These are phyloP conservation scores for Nycticryphes semicollaris DNA, from an alignment of 2,113 vertebrate genomes.

Conservation along the genomic window DNA sequence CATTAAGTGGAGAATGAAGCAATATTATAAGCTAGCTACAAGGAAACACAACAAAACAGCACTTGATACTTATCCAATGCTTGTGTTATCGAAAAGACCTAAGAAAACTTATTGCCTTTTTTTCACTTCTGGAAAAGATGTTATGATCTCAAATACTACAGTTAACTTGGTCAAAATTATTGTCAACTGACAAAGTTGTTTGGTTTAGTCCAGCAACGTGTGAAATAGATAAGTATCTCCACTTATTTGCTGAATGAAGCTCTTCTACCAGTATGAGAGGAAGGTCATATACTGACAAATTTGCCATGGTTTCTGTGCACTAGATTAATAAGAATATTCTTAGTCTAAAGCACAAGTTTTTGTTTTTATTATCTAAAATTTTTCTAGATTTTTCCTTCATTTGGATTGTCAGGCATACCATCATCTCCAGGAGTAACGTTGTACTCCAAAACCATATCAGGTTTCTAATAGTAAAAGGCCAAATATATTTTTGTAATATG, in stretches of 20 bases:
- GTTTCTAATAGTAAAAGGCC: background rate
- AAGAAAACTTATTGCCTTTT: background rate
- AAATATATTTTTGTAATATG: background rate
- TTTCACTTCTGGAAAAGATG: background rate
- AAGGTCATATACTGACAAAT: background rate
- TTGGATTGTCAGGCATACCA: background rate
- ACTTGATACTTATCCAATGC: background rate
- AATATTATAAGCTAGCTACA: background rate
- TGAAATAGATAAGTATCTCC: background rate
- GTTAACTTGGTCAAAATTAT: background rate
- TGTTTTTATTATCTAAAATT: background rate
- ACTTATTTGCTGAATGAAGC: background rate
- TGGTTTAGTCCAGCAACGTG: background rate
- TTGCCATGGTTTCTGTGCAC: background rate
- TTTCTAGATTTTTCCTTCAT: background rate
- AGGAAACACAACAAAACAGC: constrained; percentile 16
- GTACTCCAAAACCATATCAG: background rate
- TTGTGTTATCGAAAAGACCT: background rate
- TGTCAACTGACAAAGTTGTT: background rate
- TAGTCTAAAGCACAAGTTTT: background rate
- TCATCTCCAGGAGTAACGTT: background rate
- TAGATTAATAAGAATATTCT: background rate
- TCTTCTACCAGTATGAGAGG: background rate
- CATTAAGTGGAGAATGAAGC: background rate
- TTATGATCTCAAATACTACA: background rate